phyloP scores from a whole-genome alignment of 2,113 vertebrate species.

The Pseudorhombus dupliciocellatus region DNA sequence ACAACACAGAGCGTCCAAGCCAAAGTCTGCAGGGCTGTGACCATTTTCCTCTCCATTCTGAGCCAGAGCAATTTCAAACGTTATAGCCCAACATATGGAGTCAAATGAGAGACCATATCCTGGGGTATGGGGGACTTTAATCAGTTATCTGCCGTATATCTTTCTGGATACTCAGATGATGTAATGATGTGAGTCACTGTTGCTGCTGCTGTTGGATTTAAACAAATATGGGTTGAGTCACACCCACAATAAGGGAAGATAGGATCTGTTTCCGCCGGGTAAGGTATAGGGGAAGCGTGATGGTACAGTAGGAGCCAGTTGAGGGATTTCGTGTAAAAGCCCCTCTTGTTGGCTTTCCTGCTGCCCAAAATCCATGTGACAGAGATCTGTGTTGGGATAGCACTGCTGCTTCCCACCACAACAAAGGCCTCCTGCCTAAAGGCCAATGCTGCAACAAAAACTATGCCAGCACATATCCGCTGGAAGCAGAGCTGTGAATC shows the following conservation, averaged over 20 bases:
- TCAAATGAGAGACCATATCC: neutral
- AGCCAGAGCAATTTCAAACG: conserved; percentile 32
- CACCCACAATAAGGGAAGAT: conserved; percentile 53
- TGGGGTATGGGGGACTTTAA: conserved; percentile 7
- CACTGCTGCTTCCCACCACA: conserved; percentile 61
- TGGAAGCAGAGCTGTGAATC: conserved; percentile 66
- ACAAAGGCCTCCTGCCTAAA: conserved; percentile 65
- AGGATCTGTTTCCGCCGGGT: conserved; percentile 62
- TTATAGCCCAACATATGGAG: conserved; percentile 29
- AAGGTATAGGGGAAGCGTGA: conserved; percentile 51
- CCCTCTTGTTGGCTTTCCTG: conserved; percentile 67
- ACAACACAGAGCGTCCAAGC: conserved; percentile 48
- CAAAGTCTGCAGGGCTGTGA: conserved; percentile 55
- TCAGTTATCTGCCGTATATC: conserved; percentile 16
- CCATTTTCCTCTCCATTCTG: conserved; percentile 43
- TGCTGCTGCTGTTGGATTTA: conserved; percentile 50
- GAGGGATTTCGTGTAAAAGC: conserved; percentile 65
- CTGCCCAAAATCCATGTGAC: conserved; percentile 47
- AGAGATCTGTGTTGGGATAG: conserved; percentile 71
- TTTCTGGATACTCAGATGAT: conserved; percentile 44
- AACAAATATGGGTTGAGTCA: conserved; percentile 66
- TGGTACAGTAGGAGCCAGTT: conserved; percentile 52
- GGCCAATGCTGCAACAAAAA: conserved; percentile 32
- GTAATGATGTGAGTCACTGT: conserved; percentile 65
- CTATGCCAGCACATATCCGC: conserved; percentile 46